These are phyloP conservation scores for Mirza zaza DNA, from an alignment of 2,113 vertebrate species.

Conservation along the genomic window DNA sequence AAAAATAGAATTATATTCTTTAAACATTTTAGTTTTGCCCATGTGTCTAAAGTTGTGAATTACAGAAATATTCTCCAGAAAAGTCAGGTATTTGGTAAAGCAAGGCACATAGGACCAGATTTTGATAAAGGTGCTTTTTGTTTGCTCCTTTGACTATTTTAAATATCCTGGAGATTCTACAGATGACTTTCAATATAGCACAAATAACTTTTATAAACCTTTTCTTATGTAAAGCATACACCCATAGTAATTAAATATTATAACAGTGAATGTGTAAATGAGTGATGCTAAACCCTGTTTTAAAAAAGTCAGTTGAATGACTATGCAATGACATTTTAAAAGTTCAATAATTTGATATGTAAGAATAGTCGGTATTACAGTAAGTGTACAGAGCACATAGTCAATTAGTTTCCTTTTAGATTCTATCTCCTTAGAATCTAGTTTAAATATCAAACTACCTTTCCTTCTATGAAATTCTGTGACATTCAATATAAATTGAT, in stretches of 20 bases:
- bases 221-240: conserved; percentile 21
- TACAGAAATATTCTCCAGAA: conserved; percentile 36
- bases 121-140: conserved; percentile 53
- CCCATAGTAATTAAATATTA: conserved; percentile 78
- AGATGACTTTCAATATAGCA: conserved; percentile 64
- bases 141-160: conserved; percentile 59
- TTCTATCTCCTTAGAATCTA: conserved; percentile 5
- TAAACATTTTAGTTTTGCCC: conserved; percentile 25
- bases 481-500: conserved; percentile 30
- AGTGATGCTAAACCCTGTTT: conserved; percentile 29
- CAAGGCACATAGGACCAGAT: conserved; percentile 71
- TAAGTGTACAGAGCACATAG: background rate
- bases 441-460: conserved; percentile 45
- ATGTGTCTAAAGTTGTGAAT: conserved; percentile 38
- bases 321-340: conserved; percentile 50
- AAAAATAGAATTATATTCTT: background rate
- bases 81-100: conserved; percentile 52
- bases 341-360: conserved; percentile 38
- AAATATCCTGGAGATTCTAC: conserved; percentile 62
- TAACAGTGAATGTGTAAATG: conserved; percentile 68
- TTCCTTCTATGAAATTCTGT: conserved; percentile 47
- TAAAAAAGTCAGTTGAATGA: conserved; percentile 57
- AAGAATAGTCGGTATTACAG: background rate
- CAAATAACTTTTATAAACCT: conserved; percentile 64
- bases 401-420: conserved; percentile 1